Evolutionary conservation across 2,888 invertebrate species (phyloP), one percentile per base, ranked within the genome.

Genomic region (Pseudanteris insignis): DNA sequence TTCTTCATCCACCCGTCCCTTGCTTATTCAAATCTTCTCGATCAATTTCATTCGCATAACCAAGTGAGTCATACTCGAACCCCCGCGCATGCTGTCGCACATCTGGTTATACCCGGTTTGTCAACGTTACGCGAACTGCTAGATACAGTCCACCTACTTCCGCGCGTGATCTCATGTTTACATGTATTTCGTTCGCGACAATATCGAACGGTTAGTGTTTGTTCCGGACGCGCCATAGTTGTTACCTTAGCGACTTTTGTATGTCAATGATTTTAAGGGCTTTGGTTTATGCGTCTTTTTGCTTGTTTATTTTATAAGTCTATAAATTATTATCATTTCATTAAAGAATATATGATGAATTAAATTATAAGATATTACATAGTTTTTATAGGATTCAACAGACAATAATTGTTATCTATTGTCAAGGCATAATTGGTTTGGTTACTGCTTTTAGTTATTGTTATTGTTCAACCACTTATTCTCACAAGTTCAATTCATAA

Each of bases 21-120:
- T 29, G 34, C n/a, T 36, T 46, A 50, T 53, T 50, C 57, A 53
- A 44, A 63, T 63, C 55, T 54, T 66, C 65, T n/a, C 50, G 50
- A 58, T 58, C 43, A 58, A 58, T 50, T 50, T 44, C 33, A 50
- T 58, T 50, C 62, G 63, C 33, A 47, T 63, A 63, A 67, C 63
- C 57, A 58, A 63, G 68, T 76, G 76, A 76, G 66, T 76, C 76
- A 76, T 61, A 68, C 70, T 51, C 67, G 58, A 73, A 70, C 70
- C 68, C 70, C 68, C 8, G 29, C 67, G 64, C 66, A 66, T 67
- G 67, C 74, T 67, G 69, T 69, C 66, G 70, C 68, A 67, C 76
- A 75, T 75, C 74, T 73, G 75, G 70, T 69, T 68, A 65, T 55
- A 61, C 61, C 63, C 66, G 66, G 62, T 67, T 69, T 70, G 67